These are phyloP conservation scores for Malurus elegans DNA, from an alignment of 2,113 vertebrate genomes.

Conservation along the genomic window DNA sequence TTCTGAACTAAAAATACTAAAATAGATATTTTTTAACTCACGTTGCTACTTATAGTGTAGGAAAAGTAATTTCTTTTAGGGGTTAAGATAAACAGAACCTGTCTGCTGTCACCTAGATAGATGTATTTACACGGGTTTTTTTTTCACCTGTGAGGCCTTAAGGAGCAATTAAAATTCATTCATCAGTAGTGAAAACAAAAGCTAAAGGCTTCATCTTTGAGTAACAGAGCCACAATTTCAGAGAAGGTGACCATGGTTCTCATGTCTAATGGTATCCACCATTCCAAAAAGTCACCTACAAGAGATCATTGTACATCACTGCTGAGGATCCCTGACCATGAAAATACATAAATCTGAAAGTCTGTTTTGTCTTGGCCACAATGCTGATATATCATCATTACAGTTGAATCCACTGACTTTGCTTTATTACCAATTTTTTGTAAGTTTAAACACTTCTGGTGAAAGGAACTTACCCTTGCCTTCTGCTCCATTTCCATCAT, in stretches of 20 bases:
- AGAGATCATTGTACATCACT: not conserved
- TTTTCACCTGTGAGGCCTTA: not conserved
- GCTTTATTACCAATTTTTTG: not conserved
- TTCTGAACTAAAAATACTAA: not conserved
- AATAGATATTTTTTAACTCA: not conserved
- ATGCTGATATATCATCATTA: rapidly evolving
- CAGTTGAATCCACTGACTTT: rapidly evolving
- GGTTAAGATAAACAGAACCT: not conserved
- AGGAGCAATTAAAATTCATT: not conserved
- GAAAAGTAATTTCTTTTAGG: not conserved
- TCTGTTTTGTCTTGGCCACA: not conserved
- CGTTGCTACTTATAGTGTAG: not conserved
- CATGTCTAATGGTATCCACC: not conserved
- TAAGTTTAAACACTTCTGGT: not conserved
- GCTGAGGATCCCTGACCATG: not conserved
- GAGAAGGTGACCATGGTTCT: not conserved
- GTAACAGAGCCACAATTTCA: not conserved
- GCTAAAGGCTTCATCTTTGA: not conserved
- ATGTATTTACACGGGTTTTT: not conserved
- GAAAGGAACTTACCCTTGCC: slow-evolving; percentile 83
- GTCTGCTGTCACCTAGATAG: not conserved
- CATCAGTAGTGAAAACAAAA: not conserved
- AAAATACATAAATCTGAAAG: not conserved
- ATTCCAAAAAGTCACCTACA: not conserved
- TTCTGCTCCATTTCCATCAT: slow-evolving; percentile 98